Evolutionary conservation across 2,888 invertebrate genomes (phyloP).

Genomic region (Slavum lentiscoides): DNA sequence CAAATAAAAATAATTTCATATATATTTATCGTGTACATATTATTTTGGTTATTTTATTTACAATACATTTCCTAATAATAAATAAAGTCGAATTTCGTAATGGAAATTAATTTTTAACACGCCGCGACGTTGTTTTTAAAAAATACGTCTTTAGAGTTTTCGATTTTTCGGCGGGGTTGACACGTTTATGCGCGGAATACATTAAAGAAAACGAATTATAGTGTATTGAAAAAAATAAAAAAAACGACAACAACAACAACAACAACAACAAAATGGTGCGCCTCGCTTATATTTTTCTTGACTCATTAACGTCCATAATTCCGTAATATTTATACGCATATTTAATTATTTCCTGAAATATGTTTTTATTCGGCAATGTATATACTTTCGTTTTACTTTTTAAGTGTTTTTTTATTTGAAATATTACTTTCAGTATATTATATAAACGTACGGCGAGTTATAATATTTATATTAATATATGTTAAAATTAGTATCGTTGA

Average conservation of each 20-base stretch:
- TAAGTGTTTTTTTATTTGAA: not conserved
- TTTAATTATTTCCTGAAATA: not conserved
- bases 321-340: not conserved
- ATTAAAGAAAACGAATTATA: not conserved
- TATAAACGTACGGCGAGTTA: not conserved
- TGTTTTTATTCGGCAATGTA: not conserved
- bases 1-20: too few species aligned
- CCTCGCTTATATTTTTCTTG: not conserved
- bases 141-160: slow-evolving; percentile 1
- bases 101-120: slow-evolving; percentile 18
- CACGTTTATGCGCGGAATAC: not conserved
- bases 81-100: not conserved
- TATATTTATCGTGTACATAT: too few species aligned
- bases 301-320: not conserved
- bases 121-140: not conserved
- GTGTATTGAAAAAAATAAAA: not conserved
- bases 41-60: too few species aligned
- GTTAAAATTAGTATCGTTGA: too few species aligned
- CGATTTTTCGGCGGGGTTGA: not conserved
- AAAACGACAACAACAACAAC: not conserved
- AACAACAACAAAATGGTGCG: too few species aligned
- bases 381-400: too few species aligned
- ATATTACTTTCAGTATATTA: not conserved
- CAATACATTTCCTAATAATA: too few species aligned
- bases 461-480: too few species aligned